phyloP scores from a whole-genome alignment of 2,888 invertebrate genomes.

The Dasysyrphus albostriatus region DNA sequence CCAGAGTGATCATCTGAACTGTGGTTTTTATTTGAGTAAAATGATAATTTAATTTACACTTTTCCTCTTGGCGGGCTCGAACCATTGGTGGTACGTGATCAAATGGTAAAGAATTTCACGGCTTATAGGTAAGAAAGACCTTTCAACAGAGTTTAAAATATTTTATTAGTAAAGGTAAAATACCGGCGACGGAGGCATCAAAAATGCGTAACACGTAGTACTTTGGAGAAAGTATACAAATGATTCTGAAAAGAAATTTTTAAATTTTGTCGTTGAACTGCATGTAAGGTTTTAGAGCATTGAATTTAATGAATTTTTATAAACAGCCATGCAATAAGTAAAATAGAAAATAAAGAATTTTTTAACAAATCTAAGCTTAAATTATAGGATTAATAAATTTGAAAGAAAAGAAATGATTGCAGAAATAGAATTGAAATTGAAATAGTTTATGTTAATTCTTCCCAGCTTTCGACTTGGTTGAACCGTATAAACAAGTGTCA shows the following conservation, averaged over 20 bases:
- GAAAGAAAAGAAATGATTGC: neutral
- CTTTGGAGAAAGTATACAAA: constrained; percentile 58
- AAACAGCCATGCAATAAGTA: neutral
- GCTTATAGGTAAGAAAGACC: constrained; percentile 40
- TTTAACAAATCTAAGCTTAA: neutral
- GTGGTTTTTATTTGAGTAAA: constrained; percentile 52
- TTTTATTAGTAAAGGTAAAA: constrained; percentile 35
- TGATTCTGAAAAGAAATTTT: constrained; percentile 41
- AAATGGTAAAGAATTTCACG: constrained; percentile 54
- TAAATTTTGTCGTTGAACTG: neutral
- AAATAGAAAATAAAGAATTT: neutral
- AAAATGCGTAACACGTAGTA: constrained; percentile 48
- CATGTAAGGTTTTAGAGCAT: constrained; percentile 3
- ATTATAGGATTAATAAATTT: neutral
- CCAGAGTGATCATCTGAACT: constrained; percentile 25
- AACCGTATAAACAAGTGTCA: neutral
- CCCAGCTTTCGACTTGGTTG: neutral
- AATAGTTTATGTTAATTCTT: too few relatives aligned
- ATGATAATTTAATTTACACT: constrained; percentile 71
- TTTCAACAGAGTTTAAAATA: constrained; percentile 51
- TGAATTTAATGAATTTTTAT: constrained; percentile 1
- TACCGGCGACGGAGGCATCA: constrained; percentile 39
- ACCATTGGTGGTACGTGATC: constrained; percentile 50
- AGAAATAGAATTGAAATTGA: neutral
- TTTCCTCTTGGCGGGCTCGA: constrained; percentile 40